Evolutionary conservation across 2,888 invertebrate genomes (phyloP), one percentile per base, ranked within the genome.

Genomic region (Petrophora chlorosata): DNA sequence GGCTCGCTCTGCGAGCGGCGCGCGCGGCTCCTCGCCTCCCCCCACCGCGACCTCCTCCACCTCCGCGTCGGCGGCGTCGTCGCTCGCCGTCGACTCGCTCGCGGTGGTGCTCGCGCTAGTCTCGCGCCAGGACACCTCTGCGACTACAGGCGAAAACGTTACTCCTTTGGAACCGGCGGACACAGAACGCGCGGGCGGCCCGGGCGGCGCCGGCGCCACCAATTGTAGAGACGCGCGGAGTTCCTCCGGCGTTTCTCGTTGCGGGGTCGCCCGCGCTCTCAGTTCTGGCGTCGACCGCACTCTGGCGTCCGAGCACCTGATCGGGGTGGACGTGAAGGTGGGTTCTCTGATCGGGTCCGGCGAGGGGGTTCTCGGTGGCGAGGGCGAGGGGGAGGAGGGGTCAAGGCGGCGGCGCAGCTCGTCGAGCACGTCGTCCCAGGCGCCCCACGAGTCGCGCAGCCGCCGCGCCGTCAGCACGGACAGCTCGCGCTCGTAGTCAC

Each of bases 41-140:
- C 67, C 74, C 75, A 63, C 77, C 77, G 63, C 61, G 33, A 76
- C 82, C 63, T 72, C 85, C 55, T 71, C 76, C 61, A 84, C 83
- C 74, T 82, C 85, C 66, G 82, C 81, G 79, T 83, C 86, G 76
- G 71, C 74, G 79, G 83, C 85, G 82, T 85, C 85, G 75, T 86
- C 85, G 73, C 79, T 85, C 71, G 76, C 80, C 61, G 73, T 79
- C 52, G 78, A 74, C 64, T 82, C 80, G 70, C 85, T 76, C 80
- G 73, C 72, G 38, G 72, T 65, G 50, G 70, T 74, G 64, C 91
- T 92, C 48, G 85, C 78, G 66, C 92, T 92, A 53, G 91, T 85
- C 66, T 95, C 94, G 59, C 93, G 92, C 95, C 95, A 96, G 73
- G 94, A 94, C 52, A 95, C 94, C 82, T 95, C 95, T 34, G 94